Percentiles rank a stretch among this genome's conserved stretches.
These are phyloP conservation scores for Polypterus bichir DNA, from an alignment of 2,113 vertebrate genomes.

Conservation along the genomic window DNA sequence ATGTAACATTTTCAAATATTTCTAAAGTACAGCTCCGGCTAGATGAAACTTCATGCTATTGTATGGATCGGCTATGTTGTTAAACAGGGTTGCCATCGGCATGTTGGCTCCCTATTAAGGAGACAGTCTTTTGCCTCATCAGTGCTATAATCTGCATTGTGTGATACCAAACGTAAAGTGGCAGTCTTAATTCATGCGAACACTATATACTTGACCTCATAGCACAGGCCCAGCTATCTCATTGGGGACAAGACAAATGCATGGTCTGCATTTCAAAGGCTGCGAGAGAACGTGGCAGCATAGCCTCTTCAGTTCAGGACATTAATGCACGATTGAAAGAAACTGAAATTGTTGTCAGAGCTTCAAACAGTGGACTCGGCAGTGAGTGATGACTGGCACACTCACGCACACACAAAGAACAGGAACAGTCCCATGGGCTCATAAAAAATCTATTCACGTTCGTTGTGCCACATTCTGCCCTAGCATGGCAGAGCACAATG, in stretches of 20 bases:
- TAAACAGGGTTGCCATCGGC: too few relatives aligned
- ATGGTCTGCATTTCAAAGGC: conserved; percentile 41
- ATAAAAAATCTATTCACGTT: conserved; percentile 16
- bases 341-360: conserved; percentile 22
- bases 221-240: conserved; percentile 59
- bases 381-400: too few relatives aligned
- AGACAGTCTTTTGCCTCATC: too few relatives aligned
- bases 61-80: too few relatives aligned
- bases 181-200: too few relatives aligned
- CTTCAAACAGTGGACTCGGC: conserved; percentile 20
- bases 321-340: conserved; percentile 35
- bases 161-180: too few relatives aligned
- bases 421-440: conserved; percentile 20
- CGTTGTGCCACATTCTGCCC: conserved; percentile 13
- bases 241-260: conserved; percentile 52
- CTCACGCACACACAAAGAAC: too few relatives aligned
- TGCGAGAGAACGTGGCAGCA: conserved; percentile 48
- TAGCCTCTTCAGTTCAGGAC: conserved; percentile 39
- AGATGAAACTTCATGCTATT: too few relatives aligned
- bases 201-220: conserved; percentile 47
- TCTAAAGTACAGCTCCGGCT: too few relatives aligned
- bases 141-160: too few relatives aligned
- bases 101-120: too few relatives aligned
- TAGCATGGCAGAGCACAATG: conserved; percentile 21
- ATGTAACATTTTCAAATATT: too few relatives aligned